Base-by-base conservation (phyloP, 1,140 invertebrate genomes). In the Brachionus sp. region DNA sequence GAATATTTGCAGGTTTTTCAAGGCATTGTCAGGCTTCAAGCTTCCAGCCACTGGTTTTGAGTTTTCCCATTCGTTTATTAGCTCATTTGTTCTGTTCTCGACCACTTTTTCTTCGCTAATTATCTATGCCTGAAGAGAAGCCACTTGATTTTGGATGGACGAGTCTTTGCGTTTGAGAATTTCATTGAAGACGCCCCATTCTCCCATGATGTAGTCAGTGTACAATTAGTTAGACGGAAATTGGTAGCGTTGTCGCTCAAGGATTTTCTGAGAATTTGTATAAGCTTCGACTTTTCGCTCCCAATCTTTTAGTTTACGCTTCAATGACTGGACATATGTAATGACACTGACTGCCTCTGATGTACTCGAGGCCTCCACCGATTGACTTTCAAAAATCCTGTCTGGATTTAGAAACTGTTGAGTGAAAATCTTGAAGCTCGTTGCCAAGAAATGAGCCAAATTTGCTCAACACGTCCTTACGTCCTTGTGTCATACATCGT, bases 401-500 rank as follows among this genome's bases (percentile, higher is more conserved):
- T 16, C 98, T 92, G 0, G 95, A 96, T 87, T 96, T 97, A 13
- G 95, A 95, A 0, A 99, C 93, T 86, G 94, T 93, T 0, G 91
- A 88, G 88, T 98, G 97, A 91, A 99, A 98, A 62, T 92, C 92
- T 7, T 93, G 91, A 96, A 99, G 99, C 89, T 98, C 95, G 83
- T 87, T 87, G 50, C 95, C 94, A 12, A 99, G 91, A 57, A 98
- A 89, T 0, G 92, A 92, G 16, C 97, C 96, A 90, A 99, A 99
- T 90, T 98, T 98, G 85, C 94, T 93, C 0, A 99, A 90, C 10
- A 97, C 96, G 87, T 99, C 97, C 90, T n/a, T n/a, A n/a, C n/a
- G n/a, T n/a, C n/a, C n/a, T 98, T 98, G 88, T 99, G 97, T 96
- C 97, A 98, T 0, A 96, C 97, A 89, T 99, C 98, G 88, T 99